phyloP scores from a whole-genome alignment of 2,797 vertebrate genomes.

The Gymnopithys bicolor region DNA sequence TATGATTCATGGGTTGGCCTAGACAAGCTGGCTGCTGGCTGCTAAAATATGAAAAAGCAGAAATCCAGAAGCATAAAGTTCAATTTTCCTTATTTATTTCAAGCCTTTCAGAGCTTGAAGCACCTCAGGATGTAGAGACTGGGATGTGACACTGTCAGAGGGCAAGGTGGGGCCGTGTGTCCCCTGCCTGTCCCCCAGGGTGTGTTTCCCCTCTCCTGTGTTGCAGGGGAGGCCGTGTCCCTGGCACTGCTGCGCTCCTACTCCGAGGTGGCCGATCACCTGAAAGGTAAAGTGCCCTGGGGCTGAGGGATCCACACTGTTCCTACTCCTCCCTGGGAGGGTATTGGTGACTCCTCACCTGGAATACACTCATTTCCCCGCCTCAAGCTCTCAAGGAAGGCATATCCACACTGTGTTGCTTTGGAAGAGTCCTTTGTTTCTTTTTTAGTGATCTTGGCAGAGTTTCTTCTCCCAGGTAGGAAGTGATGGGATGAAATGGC shows the following conservation, averaged over 20 bases:
- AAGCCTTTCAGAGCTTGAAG: neutral
- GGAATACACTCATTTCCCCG: neutral
- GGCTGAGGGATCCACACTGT: neutral
- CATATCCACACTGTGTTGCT: neutral
- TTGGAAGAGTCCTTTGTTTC: neutral
- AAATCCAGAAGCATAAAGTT: neutral
- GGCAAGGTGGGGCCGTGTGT: neutral
- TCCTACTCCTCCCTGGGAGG: neutral
- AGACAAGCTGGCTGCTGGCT: neutral
- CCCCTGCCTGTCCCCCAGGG: neutral
- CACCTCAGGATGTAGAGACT: neutral
- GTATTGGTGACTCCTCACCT: neutral
- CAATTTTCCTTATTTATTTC: neutral
- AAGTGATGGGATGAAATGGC: neutral
- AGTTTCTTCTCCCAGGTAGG: neutral
- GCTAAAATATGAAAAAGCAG: neutral
- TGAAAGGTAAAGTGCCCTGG: conserved; percentile 81
- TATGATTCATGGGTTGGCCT: neutral
- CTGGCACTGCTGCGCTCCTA: conserved; percentile 85
- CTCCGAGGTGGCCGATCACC: conserved; percentile 79
- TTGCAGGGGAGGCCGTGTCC: conserved; percentile 91
- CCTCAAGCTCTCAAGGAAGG: neutral
- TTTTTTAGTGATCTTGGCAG: neutral
- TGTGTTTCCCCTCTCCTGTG: conserved; percentile 2
- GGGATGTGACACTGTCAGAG: rapidly evolving